Base-by-base conservation (phyloP, 2,113 vertebrate genomes). In the Varanus komodoensis region DNA sequence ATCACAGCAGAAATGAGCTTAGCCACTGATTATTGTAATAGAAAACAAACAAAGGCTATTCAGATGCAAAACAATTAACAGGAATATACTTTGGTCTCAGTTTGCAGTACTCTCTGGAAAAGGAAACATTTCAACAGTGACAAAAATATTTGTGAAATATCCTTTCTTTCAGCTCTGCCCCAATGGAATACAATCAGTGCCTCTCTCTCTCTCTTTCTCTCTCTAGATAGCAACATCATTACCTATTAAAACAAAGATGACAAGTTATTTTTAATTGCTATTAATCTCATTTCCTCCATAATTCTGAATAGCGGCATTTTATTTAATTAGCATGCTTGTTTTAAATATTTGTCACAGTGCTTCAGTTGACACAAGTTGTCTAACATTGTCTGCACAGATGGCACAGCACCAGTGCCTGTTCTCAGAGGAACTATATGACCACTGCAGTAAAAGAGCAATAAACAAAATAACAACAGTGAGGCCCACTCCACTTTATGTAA, bases 381-480 rank as follows among this genome's bases (percentile, higher is more conserved):
- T 96, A 96, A 97, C 96, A 97, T 68, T 0, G 77, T 94, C 84
- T 95, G 89, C 96, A 94, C 97, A 98, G 97, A 97, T 97, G 97
- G 97, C 95, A 96, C 93, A 96, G 94, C 96, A 97, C 94, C 90
- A 87, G 90, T 94, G 92, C 95, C 95, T 97, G 90, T 92, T 97
- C 98, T 97, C 98, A 92, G 90, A 98, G 97, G 98, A 98, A 96
- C 97, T 95, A 97, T 98, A 97, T 98, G 97, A 97, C 98, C 98
- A 97, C 96, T 97, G 97, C 97, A 96, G 97, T 98, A 98, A 98
- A 98, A 97, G 95, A 97, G 95, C 97, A 97, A 97, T 98, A 98
- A 98, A 98, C 98, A 98, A 98, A 98, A 97, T 95, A 96, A 93
- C 96, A 98, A 97, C 97, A 97, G 86, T 97, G 95, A 94, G 97